Conservation (phyloP, 2,113 vertebrate genomes). For the Piprites chloris region DNA sequence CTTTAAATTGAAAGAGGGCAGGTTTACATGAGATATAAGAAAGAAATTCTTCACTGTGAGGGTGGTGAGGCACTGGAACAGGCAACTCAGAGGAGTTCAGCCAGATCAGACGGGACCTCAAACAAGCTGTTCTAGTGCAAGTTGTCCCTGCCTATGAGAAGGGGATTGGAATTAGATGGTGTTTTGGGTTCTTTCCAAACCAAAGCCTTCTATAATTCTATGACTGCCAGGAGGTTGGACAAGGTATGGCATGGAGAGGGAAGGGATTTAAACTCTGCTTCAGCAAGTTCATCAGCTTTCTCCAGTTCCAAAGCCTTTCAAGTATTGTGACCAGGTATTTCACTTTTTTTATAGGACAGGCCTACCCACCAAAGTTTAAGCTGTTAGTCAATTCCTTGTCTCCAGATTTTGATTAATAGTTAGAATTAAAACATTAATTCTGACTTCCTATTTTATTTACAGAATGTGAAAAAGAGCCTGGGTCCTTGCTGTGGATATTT, state of each 20-base stretch:
- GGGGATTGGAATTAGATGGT: background rate
- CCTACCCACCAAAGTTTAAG: background rate
- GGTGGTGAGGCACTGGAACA: background rate
- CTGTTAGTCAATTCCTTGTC: background rate
- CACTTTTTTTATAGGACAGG: background rate
- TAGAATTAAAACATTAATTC: background rate
- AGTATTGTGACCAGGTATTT: background rate
- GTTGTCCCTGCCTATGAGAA: background rate
- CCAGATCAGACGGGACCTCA: background rate
- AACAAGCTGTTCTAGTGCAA: background rate
- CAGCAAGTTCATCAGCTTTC: background rate
- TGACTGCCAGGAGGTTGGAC: background rate
- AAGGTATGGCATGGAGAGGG: background rate
- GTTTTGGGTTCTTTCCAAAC: background rate
- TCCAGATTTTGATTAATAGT: background rate
- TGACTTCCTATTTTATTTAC: background rate
- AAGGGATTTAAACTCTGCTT: background rate
- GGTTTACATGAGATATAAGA: background rate
- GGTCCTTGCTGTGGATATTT: conserved; percentile 87
- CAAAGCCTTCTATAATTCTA: background rate
- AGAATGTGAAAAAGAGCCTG: conserved; percentile 81
- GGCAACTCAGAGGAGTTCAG: background rate
- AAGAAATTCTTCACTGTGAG: background rate
- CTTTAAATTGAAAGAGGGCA: background rate
- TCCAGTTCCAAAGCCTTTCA: background rate